Conservation (phyloP, 2,888 invertebrate genomes). For the Zaprionus lineosus region DNA sequence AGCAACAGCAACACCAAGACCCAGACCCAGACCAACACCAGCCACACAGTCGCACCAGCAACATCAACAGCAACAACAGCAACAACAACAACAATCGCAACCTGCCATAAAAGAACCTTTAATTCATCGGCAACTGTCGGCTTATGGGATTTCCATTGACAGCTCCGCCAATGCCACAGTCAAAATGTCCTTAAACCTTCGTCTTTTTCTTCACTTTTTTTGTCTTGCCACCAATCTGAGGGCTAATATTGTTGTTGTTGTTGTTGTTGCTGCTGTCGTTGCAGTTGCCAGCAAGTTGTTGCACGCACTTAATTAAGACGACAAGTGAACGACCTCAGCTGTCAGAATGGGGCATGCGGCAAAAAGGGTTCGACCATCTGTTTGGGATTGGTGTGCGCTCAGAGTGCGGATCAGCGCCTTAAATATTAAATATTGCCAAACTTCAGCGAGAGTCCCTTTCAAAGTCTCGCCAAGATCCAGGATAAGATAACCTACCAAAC, state of each 20-base stretch:
- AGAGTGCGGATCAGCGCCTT: constrained; percentile 43
- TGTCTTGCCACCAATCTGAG: not conserved
- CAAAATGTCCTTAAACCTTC: constrained; percentile 67
- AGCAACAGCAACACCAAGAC: constrained; percentile 13
- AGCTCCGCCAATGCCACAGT: constrained; percentile 56
- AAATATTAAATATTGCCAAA: constrained; percentile 55
- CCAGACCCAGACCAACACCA: constrained; percentile 2
- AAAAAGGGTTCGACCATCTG: constrained; percentile 6
- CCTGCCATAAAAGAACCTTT: constrained; percentile 32
- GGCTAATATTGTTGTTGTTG: constrained; percentile 6
- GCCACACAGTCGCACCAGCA: not conserved
- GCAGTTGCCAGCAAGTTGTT: constrained; percentile 29
- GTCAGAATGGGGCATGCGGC: constrained; percentile 41
- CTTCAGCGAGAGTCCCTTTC: constrained; percentile 4
- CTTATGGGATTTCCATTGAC: constrained; percentile 73
- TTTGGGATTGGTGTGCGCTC: not conserved
- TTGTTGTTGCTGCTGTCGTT: constrained; percentile 27
- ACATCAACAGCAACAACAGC: constrained; percentile 3
- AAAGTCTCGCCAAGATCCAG: constrained; percentile 2
- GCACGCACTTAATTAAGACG: constrained; percentile 75
- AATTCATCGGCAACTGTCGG: constrained; percentile 52
- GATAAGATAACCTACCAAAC: constrained; percentile 16
- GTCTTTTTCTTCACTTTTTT: not conserved
- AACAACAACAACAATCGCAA: not conserved
- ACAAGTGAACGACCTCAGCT: constrained; percentile 75